Evolutionary conservation across 92 coral and sea anemone species (phyloP).

Genomic region (Siderastrea siderea): DNA sequence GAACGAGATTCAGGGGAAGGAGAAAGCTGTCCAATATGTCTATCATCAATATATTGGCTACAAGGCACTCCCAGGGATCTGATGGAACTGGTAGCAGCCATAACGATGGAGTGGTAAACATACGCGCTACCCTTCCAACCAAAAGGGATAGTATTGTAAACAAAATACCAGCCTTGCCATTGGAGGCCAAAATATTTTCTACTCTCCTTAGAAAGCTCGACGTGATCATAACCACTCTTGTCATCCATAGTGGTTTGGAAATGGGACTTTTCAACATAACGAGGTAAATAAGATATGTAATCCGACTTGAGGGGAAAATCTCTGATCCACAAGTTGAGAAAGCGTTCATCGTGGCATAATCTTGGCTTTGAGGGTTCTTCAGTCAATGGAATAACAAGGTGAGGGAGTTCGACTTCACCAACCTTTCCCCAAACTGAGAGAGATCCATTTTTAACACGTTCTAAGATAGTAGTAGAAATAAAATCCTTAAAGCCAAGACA

Average conservation of each 20-base stretch:
- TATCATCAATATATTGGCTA: conserved; percentile 69
- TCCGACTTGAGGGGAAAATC: conserved; percentile 60
- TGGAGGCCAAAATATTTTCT: conserved; percentile 47
- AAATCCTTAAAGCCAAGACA: no score
- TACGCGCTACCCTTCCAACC: conserved; percentile 73
- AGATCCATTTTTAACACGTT: no score
- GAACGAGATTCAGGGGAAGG: background rate
- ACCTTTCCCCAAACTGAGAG: no score
- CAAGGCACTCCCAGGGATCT: conserved; percentile 64
- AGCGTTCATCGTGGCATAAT: no score
- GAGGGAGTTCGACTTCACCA: no score
- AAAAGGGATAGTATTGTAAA: conserved; percentile 50
- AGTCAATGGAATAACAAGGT: no score
- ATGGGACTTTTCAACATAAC: conserved; percentile 31
- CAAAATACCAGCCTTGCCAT: conserved; percentile 65
- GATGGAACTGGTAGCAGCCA: conserved; percentile 50
- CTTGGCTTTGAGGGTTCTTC: no score
- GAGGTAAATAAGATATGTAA: conserved; percentile 50
- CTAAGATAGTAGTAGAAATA: no score
- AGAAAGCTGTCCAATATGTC: conserved; percentile 38
- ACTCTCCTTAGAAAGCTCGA: conserved; percentile 38
- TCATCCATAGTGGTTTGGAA: no score
- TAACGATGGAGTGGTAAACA: conserved; percentile 52
- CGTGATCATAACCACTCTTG: conserved; percentile 71
- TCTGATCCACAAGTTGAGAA: no score